Conservation (phyloP, 2,797 vertebrate species). For the Rachycentron canadum region DNA sequence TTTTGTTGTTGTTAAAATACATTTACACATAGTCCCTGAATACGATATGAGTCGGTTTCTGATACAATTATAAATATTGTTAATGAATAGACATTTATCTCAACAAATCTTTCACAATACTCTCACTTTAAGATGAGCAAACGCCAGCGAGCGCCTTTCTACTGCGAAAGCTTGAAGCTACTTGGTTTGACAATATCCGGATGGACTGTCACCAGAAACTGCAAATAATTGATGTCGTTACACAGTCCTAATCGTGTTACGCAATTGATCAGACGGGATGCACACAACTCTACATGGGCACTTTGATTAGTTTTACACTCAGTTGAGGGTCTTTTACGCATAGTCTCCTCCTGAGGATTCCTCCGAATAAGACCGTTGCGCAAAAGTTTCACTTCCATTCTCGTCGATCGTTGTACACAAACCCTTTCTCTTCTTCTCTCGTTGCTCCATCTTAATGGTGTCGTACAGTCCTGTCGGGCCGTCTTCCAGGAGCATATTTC, state of each 20-base stretch:
- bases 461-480: conserved; percentile 95
- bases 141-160: conserved; percentile 48
- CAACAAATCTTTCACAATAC: conserved; percentile 80
- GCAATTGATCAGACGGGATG: conserved; percentile 70
- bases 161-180: conserved; percentile 65
- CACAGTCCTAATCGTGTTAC: conserved; percentile 82
- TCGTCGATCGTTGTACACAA: conserved; percentile 84
- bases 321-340: conserved; percentile 82
- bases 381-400: conserved; percentile 84
- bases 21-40: conserved; percentile 84
- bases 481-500: conserved; percentile 94
- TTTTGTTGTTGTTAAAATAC: conserved; percentile 67
- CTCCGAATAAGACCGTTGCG: conserved; percentile 84
- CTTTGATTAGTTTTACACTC: conserved; percentile 68
- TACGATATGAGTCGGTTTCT: conserved; percentile 68
- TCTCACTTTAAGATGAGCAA: conserved; percentile 65
- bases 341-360: conserved; percentile 91
- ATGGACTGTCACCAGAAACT: conserved; percentile 50
- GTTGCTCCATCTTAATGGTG: conserved; percentile 93
- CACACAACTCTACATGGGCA: conserved; percentile 73
- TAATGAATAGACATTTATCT: conserved; percentile 80
- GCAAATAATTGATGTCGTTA: conserved; percentile 76
- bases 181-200: conserved; percentile 61
- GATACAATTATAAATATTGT: conserved; percentile 71
- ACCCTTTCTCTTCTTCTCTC: conserved; percentile 82